phyloP scores from a whole-genome alignment of 2,888 invertebrate species.

The Campopleginae sp. region DNA sequence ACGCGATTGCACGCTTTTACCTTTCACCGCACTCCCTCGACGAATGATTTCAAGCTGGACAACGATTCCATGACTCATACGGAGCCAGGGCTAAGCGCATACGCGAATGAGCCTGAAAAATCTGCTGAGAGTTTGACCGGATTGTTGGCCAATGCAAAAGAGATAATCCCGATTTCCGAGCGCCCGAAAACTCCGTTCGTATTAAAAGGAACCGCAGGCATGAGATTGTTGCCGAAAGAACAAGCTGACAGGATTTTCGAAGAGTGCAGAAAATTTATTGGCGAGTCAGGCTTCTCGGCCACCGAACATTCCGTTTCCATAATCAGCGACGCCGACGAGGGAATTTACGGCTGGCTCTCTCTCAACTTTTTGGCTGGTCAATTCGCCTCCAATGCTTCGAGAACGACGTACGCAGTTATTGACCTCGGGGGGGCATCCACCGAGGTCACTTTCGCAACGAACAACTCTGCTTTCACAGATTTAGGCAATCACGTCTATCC shows the following conservation, averaged over 20 bases:
- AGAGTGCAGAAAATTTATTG: conserved; percentile 89
- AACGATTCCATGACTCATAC: conserved; percentile 93
- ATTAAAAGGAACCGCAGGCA: conserved; percentile 97
- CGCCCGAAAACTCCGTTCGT: conserved; percentile 92
- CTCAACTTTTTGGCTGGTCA: conserved; percentile 94
- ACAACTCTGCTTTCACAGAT: conserved; percentile 72
- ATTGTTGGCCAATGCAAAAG: conserved; percentile 91
- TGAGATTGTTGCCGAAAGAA: conserved; percentile 89
- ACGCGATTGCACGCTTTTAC: conserved; percentile 93
- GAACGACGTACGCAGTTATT: conserved; percentile 92
- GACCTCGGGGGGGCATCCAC: conserved; percentile 97
- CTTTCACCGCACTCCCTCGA: conserved; percentile 89
- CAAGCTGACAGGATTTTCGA: conserved; percentile 90
- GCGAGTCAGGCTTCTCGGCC: conserved; percentile 90
- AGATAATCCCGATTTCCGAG: conserved; percentile 90
- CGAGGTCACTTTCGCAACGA: conserved; percentile 88
- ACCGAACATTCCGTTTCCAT: conserved; percentile 92
- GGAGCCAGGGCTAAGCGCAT: conserved; percentile 96
- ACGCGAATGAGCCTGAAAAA: conserved; percentile 91
- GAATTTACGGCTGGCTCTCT: conserved; percentile 98
- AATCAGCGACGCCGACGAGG: conserved; percentile 98
- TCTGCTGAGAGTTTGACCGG: conserved; percentile 91
- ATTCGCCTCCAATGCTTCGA: conserved; percentile 75
- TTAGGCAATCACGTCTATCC: conserved; percentile 86
- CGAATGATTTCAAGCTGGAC: conserved; percentile 90